Evolutionary conservation across 2,113 vertebrate species (phyloP), one percentile per base, ranked within the genome.

Genomic region (Tursiops truncatus): DNA sequence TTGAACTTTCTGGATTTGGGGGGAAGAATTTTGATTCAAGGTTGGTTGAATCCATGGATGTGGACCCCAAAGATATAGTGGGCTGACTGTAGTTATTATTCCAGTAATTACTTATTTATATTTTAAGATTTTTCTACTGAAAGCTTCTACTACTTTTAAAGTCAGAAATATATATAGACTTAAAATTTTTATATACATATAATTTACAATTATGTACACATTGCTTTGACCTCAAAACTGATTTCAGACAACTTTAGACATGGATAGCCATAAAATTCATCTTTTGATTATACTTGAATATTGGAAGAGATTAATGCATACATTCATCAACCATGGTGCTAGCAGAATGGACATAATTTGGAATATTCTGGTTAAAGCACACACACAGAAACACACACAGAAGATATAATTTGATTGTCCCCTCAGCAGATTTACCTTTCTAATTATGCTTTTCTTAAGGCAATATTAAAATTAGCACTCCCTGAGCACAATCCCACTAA

Each of bases 391-490:
- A 44, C 60, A 36, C 21, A 67, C 63, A 65, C 0, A 3, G 4
- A 65, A 68, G 31, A 85, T 58, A 31, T 26, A 41, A 83, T 91
- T 80, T 89, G 70, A 90, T 82, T 94, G 79, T 38, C 47, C 79
- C 28, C 38, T 91, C 79, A 23, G 44, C 41, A 94, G 96, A 97
- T 97, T 97, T 97, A 97, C 91, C 79, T 96, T 97, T 89, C 91
- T 92, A 98, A 98, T 97, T 97, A 95, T 41, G 38, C 65, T 97
- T 93, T 89, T 77, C 89, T 97, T 87, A 87, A 73, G 58, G 73
- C 86, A 94, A 71, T 88, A 95, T 93, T 94, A 95, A 89, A 96
- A 89, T 97, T 92, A 89, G 36, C 44, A 76, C 20, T 91, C 82
- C 86, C 89, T 89, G 60, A 95, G 62, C 93, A 88, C 88, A 90